These are phyloP conservation scores for Tenthredo distinguenda DNA, from an alignment of 2,888 invertebrate genomes.

Conservation along the genomic window DNA sequence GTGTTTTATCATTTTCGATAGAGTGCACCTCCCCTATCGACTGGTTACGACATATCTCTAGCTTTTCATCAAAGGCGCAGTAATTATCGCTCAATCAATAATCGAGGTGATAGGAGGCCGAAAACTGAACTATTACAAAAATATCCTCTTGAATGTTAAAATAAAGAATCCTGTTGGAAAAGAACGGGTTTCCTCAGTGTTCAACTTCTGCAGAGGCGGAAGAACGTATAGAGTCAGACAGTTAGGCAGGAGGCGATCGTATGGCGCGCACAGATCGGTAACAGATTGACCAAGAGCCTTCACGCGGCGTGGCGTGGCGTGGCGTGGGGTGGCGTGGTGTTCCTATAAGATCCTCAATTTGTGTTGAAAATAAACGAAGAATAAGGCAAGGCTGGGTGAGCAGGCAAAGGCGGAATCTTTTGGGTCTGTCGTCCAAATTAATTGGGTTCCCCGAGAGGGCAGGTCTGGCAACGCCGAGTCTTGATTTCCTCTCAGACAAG, in stretches of 20 bases:
- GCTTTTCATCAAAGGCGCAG: background rate
- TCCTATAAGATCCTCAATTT: constrained; percentile 51
- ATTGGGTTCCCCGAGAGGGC: constrained; percentile 65
- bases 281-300: constrained; percentile 49
- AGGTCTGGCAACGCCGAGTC: constrained; percentile 64
- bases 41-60: background rate
- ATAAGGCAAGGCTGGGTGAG: constrained; percentile 51
- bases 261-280: constrained; percentile 29
- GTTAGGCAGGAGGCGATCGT: constrained; percentile 34
- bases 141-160: background rate
- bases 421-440: constrained; percentile 70
- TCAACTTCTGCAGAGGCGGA: constrained; percentile 45
- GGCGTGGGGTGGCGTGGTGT: constrained; percentile 48
- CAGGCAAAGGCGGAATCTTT: constrained; percentile 64
- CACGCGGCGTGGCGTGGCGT: constrained; percentile 42
- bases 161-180: constrained; percentile 4
- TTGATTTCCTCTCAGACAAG: constrained; percentile 69
- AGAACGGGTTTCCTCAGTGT: background rate
- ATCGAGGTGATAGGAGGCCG: background rate
- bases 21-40: background rate
- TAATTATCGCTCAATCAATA: background rate
- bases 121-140: background rate
- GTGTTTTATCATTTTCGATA: background rate
- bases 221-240: constrained; percentile 27
- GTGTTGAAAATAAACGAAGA: constrained; percentile 53